Evolutionary conservation across 2,888 invertebrate species (phyloP).

Genomic region (Galerucella nymphaeae): DNA sequence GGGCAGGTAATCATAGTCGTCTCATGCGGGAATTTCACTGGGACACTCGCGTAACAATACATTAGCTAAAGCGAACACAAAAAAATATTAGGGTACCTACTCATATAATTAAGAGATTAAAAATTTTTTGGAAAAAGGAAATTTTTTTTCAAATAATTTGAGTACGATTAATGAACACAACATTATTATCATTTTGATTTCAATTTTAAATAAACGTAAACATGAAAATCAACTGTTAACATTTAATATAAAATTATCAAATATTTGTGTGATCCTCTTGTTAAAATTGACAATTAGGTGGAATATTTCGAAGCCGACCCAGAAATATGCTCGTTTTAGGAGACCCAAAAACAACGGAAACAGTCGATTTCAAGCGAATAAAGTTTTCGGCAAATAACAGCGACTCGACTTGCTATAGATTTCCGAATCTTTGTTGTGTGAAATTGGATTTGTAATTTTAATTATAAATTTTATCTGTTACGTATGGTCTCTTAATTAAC

Average conservation of each 20-base stretch:
- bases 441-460: conserved; percentile 65
- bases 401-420: conserved; percentile 53
- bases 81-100: neutral
- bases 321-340: neutral
- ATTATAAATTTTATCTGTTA: conserved; percentile 63
- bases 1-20: too few relatives aligned
- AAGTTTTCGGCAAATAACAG: conserved; percentile 7
- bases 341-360: conserved; percentile 7
- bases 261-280: too few relatives aligned
- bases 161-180: too few relatives aligned
- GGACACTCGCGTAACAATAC: too few relatives aligned
- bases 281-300: neutral
- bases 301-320: neutral
- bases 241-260: too few relatives aligned
- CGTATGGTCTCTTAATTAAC: conserved; percentile 62
- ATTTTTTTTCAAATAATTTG: too few relatives aligned
- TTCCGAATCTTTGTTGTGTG: conserved; percentile 62
- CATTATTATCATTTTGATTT: too few relatives aligned
- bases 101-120: too few relatives aligned
- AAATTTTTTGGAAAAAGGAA: neutral
- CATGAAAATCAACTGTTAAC: too few relatives aligned
- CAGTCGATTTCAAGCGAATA: conserved; percentile 5
- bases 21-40: too few relatives aligned
- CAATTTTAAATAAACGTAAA: too few relatives aligned
- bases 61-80: neutral